A percentile compares a stretch with the other conserved stretches of the same genome.
Conservation (phyloP, 2,888 invertebrate genomes). For the Sabatieria punctata region DNA sequence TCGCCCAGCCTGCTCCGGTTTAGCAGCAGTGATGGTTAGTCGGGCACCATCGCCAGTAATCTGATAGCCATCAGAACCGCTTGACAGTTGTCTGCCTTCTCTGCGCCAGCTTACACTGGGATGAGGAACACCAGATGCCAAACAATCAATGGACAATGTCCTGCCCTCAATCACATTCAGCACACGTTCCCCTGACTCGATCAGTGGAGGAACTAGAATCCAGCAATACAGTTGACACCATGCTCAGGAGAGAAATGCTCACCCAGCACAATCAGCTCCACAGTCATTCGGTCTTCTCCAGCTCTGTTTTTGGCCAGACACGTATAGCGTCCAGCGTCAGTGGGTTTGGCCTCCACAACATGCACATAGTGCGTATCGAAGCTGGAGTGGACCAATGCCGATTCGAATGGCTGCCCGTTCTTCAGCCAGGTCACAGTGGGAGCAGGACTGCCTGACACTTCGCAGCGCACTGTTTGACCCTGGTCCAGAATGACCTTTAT, state of each 20-base stretch:
- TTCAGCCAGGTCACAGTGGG: constrained; percentile 34
- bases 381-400: constrained; percentile 13
- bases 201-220: constrained; percentile 34
- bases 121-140: constrained; percentile 38
- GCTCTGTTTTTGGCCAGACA: constrained; percentile 43
- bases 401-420: constrained; percentile 41
- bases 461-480: constrained; percentile 34
- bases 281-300: constrained; percentile 39
- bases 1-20: constrained; percentile 27
- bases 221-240: too few species aligned
- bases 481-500: constrained; percentile 29
- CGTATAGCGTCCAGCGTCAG: constrained; percentile 34
- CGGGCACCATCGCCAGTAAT: neutral
- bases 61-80: neutral
- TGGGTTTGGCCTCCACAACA: constrained; percentile 16
- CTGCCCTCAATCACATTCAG: constrained; percentile 38
- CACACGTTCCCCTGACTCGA: constrained; percentile 26
- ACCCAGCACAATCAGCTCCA: constrained; percentile 44
- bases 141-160: constrained; percentile 41
- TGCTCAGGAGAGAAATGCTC: too few species aligned
- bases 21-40: neutral
- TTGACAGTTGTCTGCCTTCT: too few species aligned
- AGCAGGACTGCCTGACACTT: constrained; percentile 30
- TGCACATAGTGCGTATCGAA: constrained; percentile 18
- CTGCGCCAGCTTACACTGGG: constrained; percentile 41